These are phyloP conservation scores for Prunella himalayana DNA, from an alignment of 2,113 vertebrate genomes.

Conservation along the genomic window DNA sequence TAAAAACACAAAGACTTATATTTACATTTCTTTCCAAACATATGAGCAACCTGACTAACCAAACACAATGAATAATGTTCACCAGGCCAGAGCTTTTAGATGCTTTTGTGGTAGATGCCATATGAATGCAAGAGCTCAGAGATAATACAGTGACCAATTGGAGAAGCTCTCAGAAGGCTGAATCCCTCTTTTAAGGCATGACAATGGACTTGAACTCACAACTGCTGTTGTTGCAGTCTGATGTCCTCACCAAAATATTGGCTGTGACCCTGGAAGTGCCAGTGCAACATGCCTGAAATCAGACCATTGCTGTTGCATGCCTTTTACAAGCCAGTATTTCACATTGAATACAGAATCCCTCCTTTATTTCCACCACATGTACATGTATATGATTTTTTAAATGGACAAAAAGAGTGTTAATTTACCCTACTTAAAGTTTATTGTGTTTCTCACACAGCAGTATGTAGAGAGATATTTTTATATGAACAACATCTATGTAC, in stretches of 20 bases:
- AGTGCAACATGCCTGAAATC: not conserved
- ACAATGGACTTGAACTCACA: not conserved
- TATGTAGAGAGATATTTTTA: not conserved
- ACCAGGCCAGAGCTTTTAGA: not conserved
- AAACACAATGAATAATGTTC: not conserved
- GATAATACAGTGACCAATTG: not conserved
- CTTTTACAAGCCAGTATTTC: not conserved
- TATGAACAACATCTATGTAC: not conserved
- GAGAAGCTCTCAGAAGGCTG: not conserved
- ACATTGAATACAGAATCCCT: not conserved
- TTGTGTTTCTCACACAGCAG: not conserved
- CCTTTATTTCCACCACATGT: not conserved
- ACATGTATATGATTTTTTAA: not conserved
- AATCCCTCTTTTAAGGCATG: not conserved
- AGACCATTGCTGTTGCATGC: not conserved
- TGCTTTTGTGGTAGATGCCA: not conserved
- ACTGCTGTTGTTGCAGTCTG: not conserved
- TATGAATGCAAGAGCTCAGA: not conserved
- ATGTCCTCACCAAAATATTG: not conserved
- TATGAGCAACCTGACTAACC: not conserved
- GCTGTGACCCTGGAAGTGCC: not conserved
- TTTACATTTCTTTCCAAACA: not conserved
- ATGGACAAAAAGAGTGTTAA: not conserved
- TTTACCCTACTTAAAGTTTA: not conserved
- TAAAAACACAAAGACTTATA: not conserved